These are phyloP conservation scores for Neolamprologus caudopunctatus DNA, from an alignment of 2,113 vertebrate genomes.

Conservation along the genomic window DNA sequence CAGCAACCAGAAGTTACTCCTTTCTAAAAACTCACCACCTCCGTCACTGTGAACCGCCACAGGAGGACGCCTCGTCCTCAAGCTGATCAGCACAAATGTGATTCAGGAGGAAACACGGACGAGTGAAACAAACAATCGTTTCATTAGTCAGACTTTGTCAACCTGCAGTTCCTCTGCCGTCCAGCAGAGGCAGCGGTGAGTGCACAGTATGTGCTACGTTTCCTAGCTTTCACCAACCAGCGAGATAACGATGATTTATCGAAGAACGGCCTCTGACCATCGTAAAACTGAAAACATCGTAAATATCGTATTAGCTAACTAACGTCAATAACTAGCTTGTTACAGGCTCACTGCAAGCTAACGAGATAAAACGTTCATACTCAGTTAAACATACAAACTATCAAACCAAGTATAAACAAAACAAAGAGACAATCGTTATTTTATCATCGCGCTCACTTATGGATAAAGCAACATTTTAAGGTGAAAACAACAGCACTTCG, in stretches of 20 bases:
- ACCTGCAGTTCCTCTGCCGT: neutral
- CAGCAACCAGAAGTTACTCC: neutral
- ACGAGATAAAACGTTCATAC: neutral
- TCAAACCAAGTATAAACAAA: neutral
- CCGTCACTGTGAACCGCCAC: neutral
- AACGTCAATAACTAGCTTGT: neutral
- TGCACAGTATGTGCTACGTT: neutral
- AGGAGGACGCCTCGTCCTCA: neutral
- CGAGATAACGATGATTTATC: neutral
- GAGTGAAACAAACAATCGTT: neutral
- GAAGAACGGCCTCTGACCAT: neutral
- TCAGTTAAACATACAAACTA: neutral
- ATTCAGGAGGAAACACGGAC: neutral
- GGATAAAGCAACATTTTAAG: neutral
- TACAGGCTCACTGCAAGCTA: neutral
- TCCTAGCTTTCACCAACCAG: neutral
- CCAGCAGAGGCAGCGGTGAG: neutral
- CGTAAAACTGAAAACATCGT: neutral
- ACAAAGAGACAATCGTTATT: neutral
- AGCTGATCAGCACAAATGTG: neutral
- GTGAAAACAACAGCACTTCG: neutral
- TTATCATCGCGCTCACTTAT: neutral
- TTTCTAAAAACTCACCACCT: neutral
- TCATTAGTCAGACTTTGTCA: neutral
- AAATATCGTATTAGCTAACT: neutral